Evolutionary conservation across 53 echinoderm and acorn worm genomes (phyloP), one percentile per base, ranked within the genome.

Genomic region (Paracentrotus lividus): DNA sequence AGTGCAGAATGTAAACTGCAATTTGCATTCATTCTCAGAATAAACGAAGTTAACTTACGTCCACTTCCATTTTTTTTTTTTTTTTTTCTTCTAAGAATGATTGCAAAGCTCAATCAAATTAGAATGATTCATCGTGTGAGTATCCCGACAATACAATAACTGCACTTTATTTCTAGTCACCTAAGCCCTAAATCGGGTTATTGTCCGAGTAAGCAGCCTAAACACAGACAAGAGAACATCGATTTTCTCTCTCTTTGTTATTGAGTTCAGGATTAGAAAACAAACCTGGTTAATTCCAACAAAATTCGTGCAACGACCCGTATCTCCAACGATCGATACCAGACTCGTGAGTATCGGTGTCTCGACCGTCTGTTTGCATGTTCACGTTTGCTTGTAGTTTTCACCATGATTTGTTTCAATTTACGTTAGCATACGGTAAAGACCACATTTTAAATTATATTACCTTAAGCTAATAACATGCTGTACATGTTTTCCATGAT

Each of bases 241-340:
- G 72, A 72, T 72, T 72, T 72, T 72, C 21, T 18, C 16, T 40
- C 72, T 4, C 72, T 18, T 72, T 72, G 72, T 72, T 40, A 40
- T 36, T 72, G 4, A 72, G 72, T 40, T 36, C 4, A 16, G 72
- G 72, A 72, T 72, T 40, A 38, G 38, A 40, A 72, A 72, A 72
- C 72, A 72, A 72, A 72, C 72, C 72, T 20, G 3, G 72, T 72
- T 72, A 72, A 72, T 72, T 72, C 21, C 38, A 72, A 40, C 72
- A 0, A 38, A 72, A 72, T 38, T 72, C 72, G 18, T 18, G 64
- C 64, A 64, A 29, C 8, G 64, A 13, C 29, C 64, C 64, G 36
- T 72, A 72, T 72, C 72, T 38, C 72, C 18, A 72, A 10, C 72
- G 72, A 32, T 72, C 72, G 72, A 72, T 72, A 72, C 6, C 72